Evolutionary conservation across 2,888 invertebrate species (phyloP).

Genomic region (Ischnus inquisitorius): DNA sequence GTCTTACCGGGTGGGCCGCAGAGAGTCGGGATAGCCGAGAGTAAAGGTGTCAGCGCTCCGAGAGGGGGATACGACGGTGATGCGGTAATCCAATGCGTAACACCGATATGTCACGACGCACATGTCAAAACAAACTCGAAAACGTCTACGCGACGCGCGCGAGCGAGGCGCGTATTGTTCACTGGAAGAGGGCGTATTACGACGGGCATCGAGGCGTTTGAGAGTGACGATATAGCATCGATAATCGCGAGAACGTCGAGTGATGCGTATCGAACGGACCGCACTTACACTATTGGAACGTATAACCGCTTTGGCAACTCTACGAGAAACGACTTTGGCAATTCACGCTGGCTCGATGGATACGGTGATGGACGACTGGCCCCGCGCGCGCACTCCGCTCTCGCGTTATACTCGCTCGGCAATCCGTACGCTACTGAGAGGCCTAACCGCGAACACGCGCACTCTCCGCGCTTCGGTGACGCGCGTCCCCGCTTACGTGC

Average conservation of each 20-base stretch:
- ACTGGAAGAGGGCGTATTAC: conserved; percentile 8
- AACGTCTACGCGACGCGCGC: conserved; percentile 6
- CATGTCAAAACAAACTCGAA: conserved; percentile 83
- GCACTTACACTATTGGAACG: conserved; percentile 23
- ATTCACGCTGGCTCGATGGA: neutral
- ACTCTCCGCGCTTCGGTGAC: conserved; percentile 69
- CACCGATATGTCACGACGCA: conserved; percentile 74
- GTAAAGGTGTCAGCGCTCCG: conserved; percentile 47
- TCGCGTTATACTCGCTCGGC: conserved; percentile 45
- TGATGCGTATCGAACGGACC: conserved; percentile 26
- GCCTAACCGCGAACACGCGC: conserved; percentile 59
- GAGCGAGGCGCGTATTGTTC: neutral
- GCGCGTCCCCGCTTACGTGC: conserved; percentile 54
- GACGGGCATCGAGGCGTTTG: neutral
- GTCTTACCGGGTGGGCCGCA: conserved; percentile 57
- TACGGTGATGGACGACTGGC: neutral
- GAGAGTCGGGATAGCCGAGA: conserved; percentile 63
- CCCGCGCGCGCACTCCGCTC: neutral
- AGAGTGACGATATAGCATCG: conserved; percentile 29
- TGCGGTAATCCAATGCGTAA: conserved; percentile 82
- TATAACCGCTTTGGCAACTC: conserved; percentile 19
- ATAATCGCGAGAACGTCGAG: conserved; percentile 46
- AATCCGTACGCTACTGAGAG: conserved; percentile 53
- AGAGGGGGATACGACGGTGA: conserved; percentile 10
- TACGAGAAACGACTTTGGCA: neutral